phyloP scores from a whole-genome alignment of 1,140 invertebrate genomes.

The Varroa destructor region DNA sequence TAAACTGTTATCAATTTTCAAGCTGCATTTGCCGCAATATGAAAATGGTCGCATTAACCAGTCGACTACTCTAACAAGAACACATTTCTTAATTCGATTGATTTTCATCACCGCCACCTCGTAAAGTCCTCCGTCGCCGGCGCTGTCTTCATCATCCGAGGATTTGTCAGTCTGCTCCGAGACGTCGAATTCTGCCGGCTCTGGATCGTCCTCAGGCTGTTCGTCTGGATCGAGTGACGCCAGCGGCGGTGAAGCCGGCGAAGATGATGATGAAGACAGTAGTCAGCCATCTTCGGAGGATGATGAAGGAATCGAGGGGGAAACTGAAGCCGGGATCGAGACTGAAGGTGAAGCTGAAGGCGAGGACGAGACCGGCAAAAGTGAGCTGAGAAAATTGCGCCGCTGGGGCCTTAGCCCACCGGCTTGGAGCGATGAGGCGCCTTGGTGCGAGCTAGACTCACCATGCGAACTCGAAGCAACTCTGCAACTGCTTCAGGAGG shows the following conservation, averaged over 20 bases:
- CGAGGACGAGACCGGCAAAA: neutral
- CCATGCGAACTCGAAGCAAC: constrained; percentile 50
- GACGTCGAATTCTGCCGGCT: constrained; percentile 1
- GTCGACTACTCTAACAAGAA: too few relatives aligned
- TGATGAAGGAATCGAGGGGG: too few relatives aligned
- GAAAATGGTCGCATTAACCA: too few relatives aligned
- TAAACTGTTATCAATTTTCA: too few relatives aligned
- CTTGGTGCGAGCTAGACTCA: constrained; percentile 37
- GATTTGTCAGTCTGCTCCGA: constrained; percentile 11
- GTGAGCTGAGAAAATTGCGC: constrained; percentile 16
- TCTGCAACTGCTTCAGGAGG: constrained; percentile 56
- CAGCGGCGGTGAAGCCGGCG: constrained; percentile 19
- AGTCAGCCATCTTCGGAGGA: neutral
- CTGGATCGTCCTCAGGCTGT: too few relatives aligned
- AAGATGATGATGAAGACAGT: constrained; percentile 28
- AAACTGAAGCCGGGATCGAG: constrained; percentile 2
- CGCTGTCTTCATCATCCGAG: constrained; percentile 20
- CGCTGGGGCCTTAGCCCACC: constrained; percentile 24
- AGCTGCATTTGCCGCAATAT: too few relatives aligned
- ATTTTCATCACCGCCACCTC: too few relatives aligned
- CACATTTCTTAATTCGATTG: too few relatives aligned
- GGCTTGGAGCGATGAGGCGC: constrained; percentile 45
- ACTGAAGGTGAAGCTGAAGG: neutral
- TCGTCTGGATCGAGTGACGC: constrained; percentile 10
- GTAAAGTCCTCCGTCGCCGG: constrained; percentile 20